Evolutionary conservation across 2,113 vertebrate genomes (phyloP), one percentile per base, ranked within the genome.

Genomic region (Engraulis encrasicolus): DNA sequence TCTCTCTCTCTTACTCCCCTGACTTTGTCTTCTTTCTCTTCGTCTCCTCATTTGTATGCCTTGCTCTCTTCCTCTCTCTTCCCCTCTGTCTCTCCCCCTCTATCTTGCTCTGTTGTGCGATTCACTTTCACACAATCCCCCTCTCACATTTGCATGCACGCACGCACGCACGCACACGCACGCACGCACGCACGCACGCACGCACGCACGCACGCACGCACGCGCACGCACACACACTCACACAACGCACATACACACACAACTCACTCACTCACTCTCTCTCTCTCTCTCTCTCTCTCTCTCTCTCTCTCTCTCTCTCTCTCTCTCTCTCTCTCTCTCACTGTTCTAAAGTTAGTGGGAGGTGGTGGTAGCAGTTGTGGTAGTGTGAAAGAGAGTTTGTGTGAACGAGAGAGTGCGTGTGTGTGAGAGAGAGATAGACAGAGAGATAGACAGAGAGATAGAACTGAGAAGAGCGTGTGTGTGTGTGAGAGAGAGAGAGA

Each of bases 281-380:
- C 84, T 80, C 84, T 54, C 82, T 81, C 77, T 83, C 83, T 31
- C 86, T 79, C 85, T 40, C 85, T 86, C 83, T 48, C 58, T 85
- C 78, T 50, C 50, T 79, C 93, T 83, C 89, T 90, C 86, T 80
- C 84, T 54, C 82, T 78, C 77, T 83, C 83, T n/a, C 86, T 79
- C 85, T 36, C 83, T 85, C 83, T 50, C 58, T 85, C 78, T 50
- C 50, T 61, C 93, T 83, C 89, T 90, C 86, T 87, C 90, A 89
- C 90, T 90, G 92, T 93, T 86, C 92, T 92, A 95, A 98, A 99
- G 95, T 98, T 97, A 93, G 95, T n/a, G n/a, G n/a, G n/a, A n/a
- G 54, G 54, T 19, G 54, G 54, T 58, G 54, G 20, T n/a, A 19
- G 18, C 50, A 54, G 15, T 14, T 15, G 50, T 19, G 50, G 15